A percentile compares a stretch with the other conserved stretches of the same genome.
These are phyloP conservation scores for Adela reaumurella DNA, from an alignment of 2,888 invertebrate species.

Conservation along the genomic window DNA sequence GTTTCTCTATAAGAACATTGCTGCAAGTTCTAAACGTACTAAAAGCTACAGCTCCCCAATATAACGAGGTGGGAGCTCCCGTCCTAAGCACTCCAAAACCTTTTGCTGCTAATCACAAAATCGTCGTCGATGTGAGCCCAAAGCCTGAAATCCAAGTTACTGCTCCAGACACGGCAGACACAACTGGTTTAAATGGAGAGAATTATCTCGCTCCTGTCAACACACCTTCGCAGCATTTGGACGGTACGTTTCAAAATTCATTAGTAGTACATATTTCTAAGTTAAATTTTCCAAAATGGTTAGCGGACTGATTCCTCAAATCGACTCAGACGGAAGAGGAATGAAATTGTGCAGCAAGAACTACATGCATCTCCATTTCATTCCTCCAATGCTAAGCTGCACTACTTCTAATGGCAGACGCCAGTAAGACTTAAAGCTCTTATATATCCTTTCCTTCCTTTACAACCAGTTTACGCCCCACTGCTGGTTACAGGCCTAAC, in stretches of 20 bases:
- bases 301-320: no score
- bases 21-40: slow-evolving; percentile 70
- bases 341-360: no score
- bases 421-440: no score
- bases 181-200: slow-evolving; percentile 29
- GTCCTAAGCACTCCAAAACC: slow-evolving; percentile 36
- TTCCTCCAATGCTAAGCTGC: no score
- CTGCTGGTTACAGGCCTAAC: no score
- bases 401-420: no score
- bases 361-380: no score
- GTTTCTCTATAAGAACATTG: slow-evolving; percentile 73
- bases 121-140: slow-evolving; percentile 17
- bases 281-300: no score
- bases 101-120: slow-evolving; percentile 21
- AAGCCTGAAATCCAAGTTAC: slow-evolving; percentile 24
- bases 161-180: slow-evolving; percentile 15
- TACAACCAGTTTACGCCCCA: no score
- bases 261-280: no score
- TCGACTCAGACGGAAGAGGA: no score
- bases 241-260: slow-evolving; percentile 25
- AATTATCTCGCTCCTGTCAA: slow-evolving; percentile 33
- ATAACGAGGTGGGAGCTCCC: slow-evolving; percentile 32
- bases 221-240: slow-evolving; percentile 40
- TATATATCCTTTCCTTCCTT: no score
- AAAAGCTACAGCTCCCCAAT: slow-evolving; percentile 35